phyloP scores from a whole-genome alignment of 2,113 vertebrate genomes.

The Rhabdornis inornatus region DNA sequence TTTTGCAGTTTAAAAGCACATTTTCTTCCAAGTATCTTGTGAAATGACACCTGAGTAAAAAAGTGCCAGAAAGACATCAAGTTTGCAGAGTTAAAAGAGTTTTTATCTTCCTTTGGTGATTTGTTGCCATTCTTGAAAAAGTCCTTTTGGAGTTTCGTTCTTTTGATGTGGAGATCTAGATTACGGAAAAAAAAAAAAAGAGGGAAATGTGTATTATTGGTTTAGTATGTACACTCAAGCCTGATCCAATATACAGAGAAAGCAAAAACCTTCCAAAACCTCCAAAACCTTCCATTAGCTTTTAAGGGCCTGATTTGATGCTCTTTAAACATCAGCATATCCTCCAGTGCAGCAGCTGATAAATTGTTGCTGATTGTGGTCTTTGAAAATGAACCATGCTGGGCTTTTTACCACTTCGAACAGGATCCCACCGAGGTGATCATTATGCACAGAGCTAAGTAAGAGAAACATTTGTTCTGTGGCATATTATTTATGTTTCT shows the following conservation, averaged over 20 bases:
- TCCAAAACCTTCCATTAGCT: constrained; percentile 1
- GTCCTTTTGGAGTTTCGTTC: background rate
- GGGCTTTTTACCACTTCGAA: background rate
- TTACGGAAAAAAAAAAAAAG: background rate
- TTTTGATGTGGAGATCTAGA: background rate
- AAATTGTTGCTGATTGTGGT: background rate
- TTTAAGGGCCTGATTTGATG: background rate
- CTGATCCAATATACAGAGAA: background rate
- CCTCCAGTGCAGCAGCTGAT: background rate
- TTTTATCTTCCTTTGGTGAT: background rate
- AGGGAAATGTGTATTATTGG: background rate
- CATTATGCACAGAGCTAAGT: background rate
- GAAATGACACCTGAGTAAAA: background rate
- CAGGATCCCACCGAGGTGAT: background rate
- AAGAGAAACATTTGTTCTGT: background rate
- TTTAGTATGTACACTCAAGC: background rate
- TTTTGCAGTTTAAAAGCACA: background rate
- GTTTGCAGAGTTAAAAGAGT: background rate
- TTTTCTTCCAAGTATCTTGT: background rate
- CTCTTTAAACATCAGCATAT: background rate
- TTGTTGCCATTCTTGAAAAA: background rate
- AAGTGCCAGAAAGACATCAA: background rate
- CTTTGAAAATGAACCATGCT: background rate
- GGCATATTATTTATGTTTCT: background rate
- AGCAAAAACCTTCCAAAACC: too few relatives aligned